Evolutionary conservation across 1,140 invertebrate species (phyloP), one percentile per base, ranked within the genome.

Genomic region (Drosophila nasuta): DNA sequence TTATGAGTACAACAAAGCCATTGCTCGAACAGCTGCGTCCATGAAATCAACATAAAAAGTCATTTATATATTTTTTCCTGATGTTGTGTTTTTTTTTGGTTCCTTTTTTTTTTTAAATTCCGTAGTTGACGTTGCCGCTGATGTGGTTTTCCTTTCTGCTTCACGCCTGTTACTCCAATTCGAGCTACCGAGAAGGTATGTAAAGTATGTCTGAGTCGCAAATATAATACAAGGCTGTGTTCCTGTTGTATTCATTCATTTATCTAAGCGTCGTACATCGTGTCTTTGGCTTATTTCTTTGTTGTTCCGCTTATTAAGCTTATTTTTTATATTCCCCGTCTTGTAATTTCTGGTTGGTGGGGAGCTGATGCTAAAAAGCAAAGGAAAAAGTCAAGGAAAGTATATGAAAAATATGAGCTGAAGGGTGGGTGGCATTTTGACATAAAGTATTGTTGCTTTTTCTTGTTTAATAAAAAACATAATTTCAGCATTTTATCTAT

Each of bases 11-110:
- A 72, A 45, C 57, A 46, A 69, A 59, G 51, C 15, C 35, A 33
- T 52, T 73, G 60, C 59, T 49, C 10, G 45, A 87, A 87, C 82
- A 87, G 79, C 82, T 87, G 82, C 76, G 79, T 62, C 82, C 82
- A 82, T 87, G 82, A 87, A 87, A 87, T 87, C 82, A 87, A 87
- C 82, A 87, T 87, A 87, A 87, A 87, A 87, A 87, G 82, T 82
- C 82, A 87, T 87, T 87, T 87, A 77, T 87, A 87, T 82, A 74
- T 82, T 60, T 69, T 72, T 51, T 45, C 46, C 49, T 63, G 4
- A 59, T 41, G 54, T 65, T 82, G 51, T 41, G 7, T 60, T 79
- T 82, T 69, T 6, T 28, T 20, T 20, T 20, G 17, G 20, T 20
- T 20, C 3, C 20, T 3, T 20, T 15, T 57, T 20, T 15, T 57